A percentile compares a stretch with the other conserved stretches of the same genome.
phyloP scores from a whole-genome alignment of 2,888 invertebrate species.

The Dryadula phaetusa region DNA sequence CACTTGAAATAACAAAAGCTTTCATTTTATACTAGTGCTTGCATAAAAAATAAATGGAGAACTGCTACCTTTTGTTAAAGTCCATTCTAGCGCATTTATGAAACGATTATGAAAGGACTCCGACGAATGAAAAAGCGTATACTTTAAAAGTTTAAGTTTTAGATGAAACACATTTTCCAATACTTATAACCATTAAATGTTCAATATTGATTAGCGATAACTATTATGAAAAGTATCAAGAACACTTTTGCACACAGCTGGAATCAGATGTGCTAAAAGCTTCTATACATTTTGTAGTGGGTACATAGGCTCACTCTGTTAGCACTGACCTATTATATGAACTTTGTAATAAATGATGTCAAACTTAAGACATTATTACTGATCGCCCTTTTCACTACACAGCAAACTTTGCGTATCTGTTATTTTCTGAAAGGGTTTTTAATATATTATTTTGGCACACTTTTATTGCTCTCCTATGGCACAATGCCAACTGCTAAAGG shows the following conservation, averaged over 20 bases:
- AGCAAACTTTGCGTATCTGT: slow-evolving; percentile 67
- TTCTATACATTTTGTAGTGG: slow-evolving; percentile 76
- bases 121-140: slow-evolving; percentile 8
- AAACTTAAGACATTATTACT: slow-evolving; percentile 58
- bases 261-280: slow-evolving; percentile 77
- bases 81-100: slow-evolving; percentile 20
- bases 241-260: slow-evolving; percentile 66
- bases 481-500: slow-evolving; percentile 73
- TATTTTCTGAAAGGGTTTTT: slow-evolving; percentile 72
- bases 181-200: slow-evolving; percentile 18
- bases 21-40: slow-evolving; percentile 12
- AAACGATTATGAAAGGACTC: slow-evolving; percentile 23
- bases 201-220: slow-evolving; percentile 28
- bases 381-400: slow-evolving; percentile 52
- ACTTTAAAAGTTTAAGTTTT: not conserved
- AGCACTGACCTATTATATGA: slow-evolving; percentile 38
- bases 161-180: slow-evolving; percentile 14
- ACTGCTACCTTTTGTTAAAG: slow-evolving; percentile 23
- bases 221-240: slow-evolving; percentile 33
- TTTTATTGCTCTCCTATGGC: slow-evolving; percentile 63
- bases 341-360: slow-evolving; percentile 58
- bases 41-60: slow-evolving; percentile 14
- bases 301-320: slow-evolving; percentile 51
- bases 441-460: slow-evolving; percentile 81
- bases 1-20: slow-evolving; percentile 22